phyloP scores from a whole-genome alignment of 2,888 invertebrate species.

The Philereme vetulata region DNA sequence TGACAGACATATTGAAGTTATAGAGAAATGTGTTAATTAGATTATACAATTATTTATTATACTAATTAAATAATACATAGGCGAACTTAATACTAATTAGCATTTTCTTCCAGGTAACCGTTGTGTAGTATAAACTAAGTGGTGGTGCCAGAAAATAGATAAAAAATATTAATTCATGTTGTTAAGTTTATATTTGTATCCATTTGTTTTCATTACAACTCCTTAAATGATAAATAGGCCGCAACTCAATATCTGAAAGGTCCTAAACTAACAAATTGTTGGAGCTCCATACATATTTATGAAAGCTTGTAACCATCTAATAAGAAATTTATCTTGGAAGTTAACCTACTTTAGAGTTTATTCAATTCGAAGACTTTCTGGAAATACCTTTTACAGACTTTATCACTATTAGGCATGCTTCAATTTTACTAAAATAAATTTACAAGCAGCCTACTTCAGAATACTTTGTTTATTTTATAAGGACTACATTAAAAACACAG shows the following conservation, averaged over 20 bases:
- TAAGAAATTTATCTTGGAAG: conserved; percentile 14
- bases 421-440: no score
- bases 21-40: neutral
- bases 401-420: no score
- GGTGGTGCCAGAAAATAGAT: no score
- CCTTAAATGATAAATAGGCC: conserved; percentile 42
- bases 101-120: no score
- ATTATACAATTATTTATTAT: no score
- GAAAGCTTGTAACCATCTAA: conserved; percentile 11
- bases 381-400: neutral
- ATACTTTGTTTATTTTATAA: no score
- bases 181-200: neutral
- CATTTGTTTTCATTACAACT: conserved; percentile 38
- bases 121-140: no score
- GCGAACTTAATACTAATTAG: no score
- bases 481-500: no score
- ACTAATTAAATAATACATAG: no score
- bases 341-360: conserved; percentile 3
- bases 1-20: neutral
- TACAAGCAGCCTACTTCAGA: no score
- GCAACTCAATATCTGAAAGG: conserved; percentile 37
- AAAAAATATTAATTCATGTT: no score
- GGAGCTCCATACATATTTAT: conserved; percentile 21
- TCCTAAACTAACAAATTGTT: conserved; percentile 42
- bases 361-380: neutral